Conservation (phyloP, 2,797 vertebrate species). For the Falco peregrinus region DNA sequence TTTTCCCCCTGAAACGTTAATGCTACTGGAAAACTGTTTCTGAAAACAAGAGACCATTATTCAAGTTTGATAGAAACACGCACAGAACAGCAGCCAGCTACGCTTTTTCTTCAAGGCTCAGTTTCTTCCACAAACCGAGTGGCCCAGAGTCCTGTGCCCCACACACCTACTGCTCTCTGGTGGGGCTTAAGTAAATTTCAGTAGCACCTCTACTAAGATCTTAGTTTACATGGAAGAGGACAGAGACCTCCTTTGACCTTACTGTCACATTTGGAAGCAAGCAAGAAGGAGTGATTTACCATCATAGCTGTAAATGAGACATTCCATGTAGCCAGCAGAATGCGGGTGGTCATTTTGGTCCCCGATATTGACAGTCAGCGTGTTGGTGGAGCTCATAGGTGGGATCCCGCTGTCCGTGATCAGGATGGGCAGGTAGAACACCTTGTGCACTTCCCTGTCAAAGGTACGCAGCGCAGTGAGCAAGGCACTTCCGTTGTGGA, state of each 20-base stretch:
- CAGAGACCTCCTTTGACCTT: neutral
- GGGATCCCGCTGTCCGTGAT: conserved; percentile 88
- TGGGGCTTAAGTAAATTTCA: neutral
- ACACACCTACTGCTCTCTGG: neutral
- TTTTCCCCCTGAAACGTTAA: neutral
- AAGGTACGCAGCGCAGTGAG: conserved; percentile 83
- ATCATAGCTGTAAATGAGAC: conserved; percentile 85
- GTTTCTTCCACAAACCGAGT: neutral
- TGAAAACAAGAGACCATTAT: neutral
- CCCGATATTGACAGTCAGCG: conserved; percentile 83
- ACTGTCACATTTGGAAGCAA: neutral
- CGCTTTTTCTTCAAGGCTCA: neutral
- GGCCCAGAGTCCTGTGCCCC: neutral
- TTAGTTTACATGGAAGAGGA: neutral
- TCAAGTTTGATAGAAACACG: neutral
- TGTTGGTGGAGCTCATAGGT: conserved; percentile 87
- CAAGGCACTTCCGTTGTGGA: conserved; percentile 84
- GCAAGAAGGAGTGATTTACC: conserved; percentile 71
- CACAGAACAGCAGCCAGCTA: neutral
- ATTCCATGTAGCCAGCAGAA: conserved; percentile 82
- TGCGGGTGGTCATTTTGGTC: conserved; percentile 91
- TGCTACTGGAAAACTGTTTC: neutral
- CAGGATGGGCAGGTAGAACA: conserved; percentile 83
- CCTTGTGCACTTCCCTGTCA: conserved; percentile 86
- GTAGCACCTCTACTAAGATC: neutral